A percentile compares a stretch with the other conserved stretches of the same genome.
Conservation (phyloP, 2,888 invertebrate genomes). For the Drosophila recens region DNA sequence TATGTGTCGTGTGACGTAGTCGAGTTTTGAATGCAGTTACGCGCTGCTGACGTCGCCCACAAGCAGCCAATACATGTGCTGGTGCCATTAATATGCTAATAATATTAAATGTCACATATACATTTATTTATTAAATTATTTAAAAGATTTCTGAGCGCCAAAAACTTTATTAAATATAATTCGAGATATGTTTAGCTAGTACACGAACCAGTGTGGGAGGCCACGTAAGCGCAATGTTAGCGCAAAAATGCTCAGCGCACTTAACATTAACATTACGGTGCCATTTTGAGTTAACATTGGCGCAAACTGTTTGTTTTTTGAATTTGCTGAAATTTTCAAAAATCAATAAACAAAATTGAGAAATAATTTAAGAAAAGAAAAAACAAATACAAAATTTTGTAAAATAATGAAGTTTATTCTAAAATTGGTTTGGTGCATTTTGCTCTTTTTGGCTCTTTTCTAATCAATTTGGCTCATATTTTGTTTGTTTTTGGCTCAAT, state of each 20-base stretch:
- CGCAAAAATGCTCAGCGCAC: conserved; percentile 1
- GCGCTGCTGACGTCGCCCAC: conserved; percentile 25
- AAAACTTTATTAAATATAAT: background rate
- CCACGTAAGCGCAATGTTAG: conserved; percentile 6
- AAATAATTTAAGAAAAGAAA: no score
- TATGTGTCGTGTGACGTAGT: conserved; percentile 32
- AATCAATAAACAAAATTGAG: no score
- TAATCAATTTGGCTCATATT: no score
- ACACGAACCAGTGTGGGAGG: background rate
- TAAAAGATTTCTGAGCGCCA: background rate
- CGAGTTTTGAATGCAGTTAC: conserved; percentile 42
- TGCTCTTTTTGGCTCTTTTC: no score
- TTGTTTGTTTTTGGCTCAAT: no score
- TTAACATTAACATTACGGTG: conserved; percentile 2
- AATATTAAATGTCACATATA: background rate
- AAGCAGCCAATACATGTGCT: background rate
- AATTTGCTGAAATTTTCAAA: background rate
- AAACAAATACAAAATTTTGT: no score
- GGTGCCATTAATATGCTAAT: background rate
- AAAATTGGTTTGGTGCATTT: no score
- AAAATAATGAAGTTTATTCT: no score
- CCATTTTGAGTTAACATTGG: background rate
- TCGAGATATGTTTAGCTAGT: background rate
- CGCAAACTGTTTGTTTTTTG: conserved; percentile 1
- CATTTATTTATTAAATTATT: background rate